phyloP scores from a whole-genome alignment of 2,888 invertebrate species.

The Acrobasis suavella region DNA sequence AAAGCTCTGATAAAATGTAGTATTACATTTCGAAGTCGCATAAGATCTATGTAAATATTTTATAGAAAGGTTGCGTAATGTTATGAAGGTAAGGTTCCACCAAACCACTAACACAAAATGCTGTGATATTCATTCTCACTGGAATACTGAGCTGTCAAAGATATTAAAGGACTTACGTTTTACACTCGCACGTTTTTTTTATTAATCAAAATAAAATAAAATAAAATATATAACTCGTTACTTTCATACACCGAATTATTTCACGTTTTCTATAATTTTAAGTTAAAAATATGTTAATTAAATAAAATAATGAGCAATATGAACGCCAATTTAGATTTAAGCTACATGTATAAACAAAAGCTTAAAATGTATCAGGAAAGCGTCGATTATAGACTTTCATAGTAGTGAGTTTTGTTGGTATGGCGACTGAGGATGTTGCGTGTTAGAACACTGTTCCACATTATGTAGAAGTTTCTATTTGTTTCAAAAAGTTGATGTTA shows the following conservation, averaged over 20 bases:
- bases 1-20: slow-evolving; percentile 25
- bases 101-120: slow-evolving; percentile 72
- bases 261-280: not conserved
- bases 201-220: not conserved
- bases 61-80: slow-evolving; percentile 45
- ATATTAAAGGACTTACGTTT: slow-evolving; percentile 5
- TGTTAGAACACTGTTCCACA: slow-evolving; percentile 49
- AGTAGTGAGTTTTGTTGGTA: slow-evolving; percentile 46
- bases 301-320: slow-evolving; percentile 66
- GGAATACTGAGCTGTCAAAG: slow-evolving; percentile 42
- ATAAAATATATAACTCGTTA: not conserved
- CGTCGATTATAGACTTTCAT: slow-evolving; percentile 46
- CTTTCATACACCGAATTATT: not conserved
- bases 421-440: slow-evolving; percentile 48
- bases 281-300: slow-evolving; percentile 25
- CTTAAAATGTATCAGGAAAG: slow-evolving; percentile 49
- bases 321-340: slow-evolving; percentile 75
- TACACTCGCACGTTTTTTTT: not conserved
- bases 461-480: slow-evolving; percentile 41
- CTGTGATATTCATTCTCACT: slow-evolving; percentile 79
- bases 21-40: slow-evolving; percentile 43
- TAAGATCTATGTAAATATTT: slow-evolving; percentile 48
- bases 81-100: slow-evolving; percentile 55
- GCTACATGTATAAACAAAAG: slow-evolving; percentile 52
- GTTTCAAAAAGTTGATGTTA: slow-evolving; percentile 56